A percentile compares a stretch with the other conserved stretches of the same genome.
Evolutionary conservation across 2,113 vertebrate species (phyloP).

Genomic region (Talpa occidentalis): DNA sequence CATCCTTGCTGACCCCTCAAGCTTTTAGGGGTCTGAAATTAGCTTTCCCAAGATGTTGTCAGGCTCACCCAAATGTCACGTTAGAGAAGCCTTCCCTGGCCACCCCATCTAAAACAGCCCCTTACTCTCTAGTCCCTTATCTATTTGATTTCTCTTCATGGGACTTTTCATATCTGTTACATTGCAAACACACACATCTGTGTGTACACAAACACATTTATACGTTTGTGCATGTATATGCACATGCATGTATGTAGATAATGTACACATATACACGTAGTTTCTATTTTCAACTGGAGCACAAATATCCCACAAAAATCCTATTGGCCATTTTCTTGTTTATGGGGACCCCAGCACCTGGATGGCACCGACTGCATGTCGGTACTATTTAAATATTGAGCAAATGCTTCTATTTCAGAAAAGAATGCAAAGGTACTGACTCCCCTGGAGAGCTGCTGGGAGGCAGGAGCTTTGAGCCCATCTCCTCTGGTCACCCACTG

Average conservation of each 20-base stretch:
- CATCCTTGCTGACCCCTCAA: neutral
- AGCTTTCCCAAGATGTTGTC: neutral
- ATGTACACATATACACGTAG: neutral
- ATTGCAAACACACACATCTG: too few relatives aligned
- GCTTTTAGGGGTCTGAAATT: neutral
- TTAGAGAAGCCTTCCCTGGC: neutral
- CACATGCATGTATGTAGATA: fast-evolving
- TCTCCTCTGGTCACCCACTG: neutral
- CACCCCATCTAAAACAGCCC: neutral
- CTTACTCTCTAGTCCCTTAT: neutral
- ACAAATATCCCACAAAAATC: neutral
- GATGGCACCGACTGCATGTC: neutral
- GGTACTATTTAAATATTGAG: neutral
- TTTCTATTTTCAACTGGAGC: neutral
- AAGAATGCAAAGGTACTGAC: neutral
- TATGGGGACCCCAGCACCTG: neutral
- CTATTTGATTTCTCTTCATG: neutral
- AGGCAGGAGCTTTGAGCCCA: neutral
- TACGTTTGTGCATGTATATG: fast-evolving
- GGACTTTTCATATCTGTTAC: neutral
- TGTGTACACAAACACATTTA: fast-evolving
- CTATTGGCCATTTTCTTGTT: neutral
- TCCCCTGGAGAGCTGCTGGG: neutral
- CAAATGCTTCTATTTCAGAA: neutral
- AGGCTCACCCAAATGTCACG: neutral